Evolutionary conservation across 1,140 invertebrate genomes (phyloP), one percentile per base, ranked within the genome.

Genomic region (Rhagoletis zephyria): DNA sequence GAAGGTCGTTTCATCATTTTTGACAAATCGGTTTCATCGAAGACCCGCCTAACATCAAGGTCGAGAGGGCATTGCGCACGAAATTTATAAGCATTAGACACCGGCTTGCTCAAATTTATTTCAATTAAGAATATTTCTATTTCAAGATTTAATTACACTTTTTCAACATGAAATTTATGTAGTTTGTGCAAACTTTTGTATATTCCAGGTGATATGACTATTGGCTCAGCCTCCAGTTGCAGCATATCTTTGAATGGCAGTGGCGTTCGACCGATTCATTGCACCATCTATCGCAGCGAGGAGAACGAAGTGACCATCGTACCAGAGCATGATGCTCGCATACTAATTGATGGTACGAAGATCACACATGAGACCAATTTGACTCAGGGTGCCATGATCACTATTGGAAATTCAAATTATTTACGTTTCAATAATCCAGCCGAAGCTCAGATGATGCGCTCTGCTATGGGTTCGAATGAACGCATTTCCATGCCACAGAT

Each of bases 341-440:
- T 93, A 16, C 88, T 93, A 0, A 92, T 93, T 88, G 91, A 93
- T 90, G 90, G 90, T 10, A 86, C 88, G 16, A 89, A 89, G 48
- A 89, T 93, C 60, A 87, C 88, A 61, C 87, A 90, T 87, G 92
- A 93, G 87, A 90, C 89, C 0, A 91, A 93, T 85, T 85, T 92
- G 42, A 90, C 93, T 93, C 88, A 94, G 96, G 96, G 96, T 90
- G 96, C 95, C 90, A 98, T 97, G 96, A 93, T 98, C 85, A 97
- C 96, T 77, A 95, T 98, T 87, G 97, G 97, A 30, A 94, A 97
- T 56, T 97, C 97, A 12, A 97, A 97, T 91, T 97, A 97, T 91
- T 95, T 98, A 91, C 95, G 97, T 10, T 98, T 97, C 94, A 98
- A 98, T 92, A 97, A 98, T 93, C 97, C 97, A 0, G 96, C 96